Percentiles rank a stretch among this genome's conserved stretches.
phyloP scores from a whole-genome alignment of 2,888 invertebrate genomes.

The Thalpophila matura region DNA sequence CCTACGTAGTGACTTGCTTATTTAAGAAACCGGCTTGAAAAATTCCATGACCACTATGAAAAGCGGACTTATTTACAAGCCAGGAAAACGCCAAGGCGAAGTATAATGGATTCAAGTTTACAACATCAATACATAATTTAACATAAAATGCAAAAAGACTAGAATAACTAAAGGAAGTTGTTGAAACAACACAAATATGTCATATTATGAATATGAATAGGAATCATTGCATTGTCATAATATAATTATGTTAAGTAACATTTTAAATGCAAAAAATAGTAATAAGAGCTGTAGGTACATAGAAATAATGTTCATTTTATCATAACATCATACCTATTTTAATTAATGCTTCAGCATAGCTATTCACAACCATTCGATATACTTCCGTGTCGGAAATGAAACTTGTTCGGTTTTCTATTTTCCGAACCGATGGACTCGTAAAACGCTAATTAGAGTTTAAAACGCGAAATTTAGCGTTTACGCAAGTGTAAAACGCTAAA shows the following conservation, averaged over 20 bases:
- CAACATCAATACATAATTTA: constrained; percentile 3
- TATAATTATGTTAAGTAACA: neutral
- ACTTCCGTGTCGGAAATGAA: too few relatives aligned
- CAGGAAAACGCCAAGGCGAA: constrained; percentile 7
- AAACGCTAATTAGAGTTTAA: too few relatives aligned
- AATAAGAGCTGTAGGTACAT: constrained; percentile 15
- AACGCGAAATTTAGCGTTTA: too few relatives aligned
- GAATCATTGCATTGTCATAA: neutral
- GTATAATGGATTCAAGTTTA: neutral
- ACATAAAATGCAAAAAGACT: constrained; percentile 46
- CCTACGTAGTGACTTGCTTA: neutral
- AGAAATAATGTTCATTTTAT: neutral
- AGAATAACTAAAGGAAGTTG: constrained; percentile 30
- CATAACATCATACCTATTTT: too few relatives aligned
- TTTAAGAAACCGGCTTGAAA: neutral
- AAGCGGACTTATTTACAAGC: neutral
- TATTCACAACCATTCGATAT: too few relatives aligned
- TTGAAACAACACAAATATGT: neutral
- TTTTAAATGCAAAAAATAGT: constrained; percentile 14
- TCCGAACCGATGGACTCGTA: too few relatives aligned
- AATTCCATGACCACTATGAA: neutral
- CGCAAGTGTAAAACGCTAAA: too few relatives aligned
- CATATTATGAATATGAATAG: constrained; percentile 17
- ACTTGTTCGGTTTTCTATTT: too few relatives aligned
- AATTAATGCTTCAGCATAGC: too few relatives aligned